Evolutionary conservation across 2,888 invertebrate genomes (phyloP), one percentile per base, ranked within the genome.

Genomic region (Antitype chi): DNA sequence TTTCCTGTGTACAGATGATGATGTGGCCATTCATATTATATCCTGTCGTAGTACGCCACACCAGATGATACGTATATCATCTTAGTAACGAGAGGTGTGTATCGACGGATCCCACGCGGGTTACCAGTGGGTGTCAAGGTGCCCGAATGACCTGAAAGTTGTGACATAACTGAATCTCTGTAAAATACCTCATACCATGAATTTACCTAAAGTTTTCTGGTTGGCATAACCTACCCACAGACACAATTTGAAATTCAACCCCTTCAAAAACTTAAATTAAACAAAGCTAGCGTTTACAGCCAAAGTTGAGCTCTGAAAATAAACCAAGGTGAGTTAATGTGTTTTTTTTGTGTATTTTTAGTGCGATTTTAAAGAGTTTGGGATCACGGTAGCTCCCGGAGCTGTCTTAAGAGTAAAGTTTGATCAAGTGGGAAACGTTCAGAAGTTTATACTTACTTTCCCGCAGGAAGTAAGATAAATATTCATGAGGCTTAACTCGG

Each of bases 341-440:
- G 74, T 81, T 86, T 74, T 84, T 84, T 75, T 75, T 71, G 68
- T 70, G 79, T 88, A 88, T 84, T 90, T 87, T 89, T 87, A 88
- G 89, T 91, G 87, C 83, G 84, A 87, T 88, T 92, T 89, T 82
- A 85, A 90, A 89, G 85, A 89, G 89, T 88, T 83, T 74, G 82
- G 84, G 91, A 92, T 92, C 90, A 91, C 86, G 87, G 81, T 82
- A 85, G 84, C 87, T 90, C 89, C 89, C 90, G 74, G 76, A 89
- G 89, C 91, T 89, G 89, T 89, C 90, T 92, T 93, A 93, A 94
- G 91, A 94, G 91, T 93, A 92, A 96, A 96, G 94, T 96, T 95
- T 95, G 95, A 96, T 96, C 95, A 95, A 96, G 95, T 95, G 94
- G 93, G 94, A 95, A 94, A 94, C 93, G 93, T 94, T 94, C 92